Evolutionary conservation across 1,140 invertebrate species (phyloP), one percentile per base, ranked within the genome.

Genomic region (Xylocopa sonorina): DNA sequence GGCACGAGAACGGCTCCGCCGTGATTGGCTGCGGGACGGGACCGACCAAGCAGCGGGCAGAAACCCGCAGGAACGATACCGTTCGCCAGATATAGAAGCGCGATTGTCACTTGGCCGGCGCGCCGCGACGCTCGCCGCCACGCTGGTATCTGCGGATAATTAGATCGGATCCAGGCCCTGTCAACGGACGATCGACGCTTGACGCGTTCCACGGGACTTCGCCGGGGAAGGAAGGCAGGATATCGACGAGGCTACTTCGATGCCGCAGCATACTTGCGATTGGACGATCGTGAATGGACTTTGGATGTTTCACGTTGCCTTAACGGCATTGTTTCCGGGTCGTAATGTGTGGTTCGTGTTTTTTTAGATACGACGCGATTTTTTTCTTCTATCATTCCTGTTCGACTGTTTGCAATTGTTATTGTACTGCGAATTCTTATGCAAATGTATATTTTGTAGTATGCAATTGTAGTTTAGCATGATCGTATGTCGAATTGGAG

Each of bases 11-110:
- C 85, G 81, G 83, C 89, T 88, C 82, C 77, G 83, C 75, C 71
- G 84, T 91, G 89, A 92, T 92, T 92, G 89, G 88, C 78, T 89
- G 82, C 75, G 80, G 71, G 57, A 72, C 63, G 76, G 78, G 72
- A 60, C 83, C 78, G 77, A 58, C 85, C 66, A 86, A 85, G 84
- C 80, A 83, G 67, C 74, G 64, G 43, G 77, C 76, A 82, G 79
- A 60, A n/a, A 77, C 53, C 74, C 41, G 41, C 32, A n/a, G n/a
- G 77, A 51, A 78, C 71, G 86, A 84, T 89, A 88, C 79, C 82
- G 78, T 60, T 69, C 69, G 41, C 78, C 76, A 69, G 77, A 88
- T 89, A 86, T 84, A 88, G 88, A 88, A 84, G 55, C 63, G 60
- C 71, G 72, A 78, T 75, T 80, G 85, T 84, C 84, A 86, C 80